phyloP scores from a whole-genome alignment of 2,888 invertebrate genomes.

The Ypsolopha scabrella region DNA sequence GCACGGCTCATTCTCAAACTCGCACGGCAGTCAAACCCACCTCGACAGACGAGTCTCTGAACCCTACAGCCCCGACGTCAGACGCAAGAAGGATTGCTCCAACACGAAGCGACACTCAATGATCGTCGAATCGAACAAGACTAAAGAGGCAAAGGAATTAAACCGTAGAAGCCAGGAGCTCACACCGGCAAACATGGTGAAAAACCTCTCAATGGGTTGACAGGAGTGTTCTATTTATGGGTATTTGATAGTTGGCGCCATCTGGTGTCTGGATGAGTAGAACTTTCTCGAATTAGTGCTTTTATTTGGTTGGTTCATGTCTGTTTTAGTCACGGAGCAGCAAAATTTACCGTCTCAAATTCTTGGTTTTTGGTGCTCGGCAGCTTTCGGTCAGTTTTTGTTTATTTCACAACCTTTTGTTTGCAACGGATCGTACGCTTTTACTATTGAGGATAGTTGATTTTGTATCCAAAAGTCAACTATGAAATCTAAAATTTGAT shows the following conservation, averaged over 20 bases:
- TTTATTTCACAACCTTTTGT: no score
- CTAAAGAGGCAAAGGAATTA: conserved; percentile 46
- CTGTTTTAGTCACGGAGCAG: no score
- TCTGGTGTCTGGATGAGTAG: no score
- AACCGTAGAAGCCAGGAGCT: conserved; percentile 52
- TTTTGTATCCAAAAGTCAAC: no score
- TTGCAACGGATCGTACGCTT: no score
- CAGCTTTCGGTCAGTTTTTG: no score
- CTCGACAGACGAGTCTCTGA: conserved; percentile 52
- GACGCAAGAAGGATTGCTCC: conserved; percentile 49
- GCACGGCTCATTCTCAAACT: conserved; percentile 36
- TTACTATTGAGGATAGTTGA: no score
- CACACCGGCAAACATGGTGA: conserved; percentile 41
- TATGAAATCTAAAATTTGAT: no score
- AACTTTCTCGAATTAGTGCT: no score
- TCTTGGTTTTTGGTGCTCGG: no score
- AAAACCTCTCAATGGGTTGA: conserved; percentile 62
- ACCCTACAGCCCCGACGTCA: conserved; percentile 50
- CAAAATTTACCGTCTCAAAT: no score
- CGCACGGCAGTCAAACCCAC: conserved; percentile 22
- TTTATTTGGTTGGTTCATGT: no score
- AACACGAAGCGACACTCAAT: conserved; percentile 54
- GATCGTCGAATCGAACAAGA: conserved; percentile 50
- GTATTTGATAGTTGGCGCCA: neutral
- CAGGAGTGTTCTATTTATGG: conserved; percentile 8